Base-by-base conservation (phyloP, 2,113 vertebrate genomes). In the Rutilus rutilus region DNA sequence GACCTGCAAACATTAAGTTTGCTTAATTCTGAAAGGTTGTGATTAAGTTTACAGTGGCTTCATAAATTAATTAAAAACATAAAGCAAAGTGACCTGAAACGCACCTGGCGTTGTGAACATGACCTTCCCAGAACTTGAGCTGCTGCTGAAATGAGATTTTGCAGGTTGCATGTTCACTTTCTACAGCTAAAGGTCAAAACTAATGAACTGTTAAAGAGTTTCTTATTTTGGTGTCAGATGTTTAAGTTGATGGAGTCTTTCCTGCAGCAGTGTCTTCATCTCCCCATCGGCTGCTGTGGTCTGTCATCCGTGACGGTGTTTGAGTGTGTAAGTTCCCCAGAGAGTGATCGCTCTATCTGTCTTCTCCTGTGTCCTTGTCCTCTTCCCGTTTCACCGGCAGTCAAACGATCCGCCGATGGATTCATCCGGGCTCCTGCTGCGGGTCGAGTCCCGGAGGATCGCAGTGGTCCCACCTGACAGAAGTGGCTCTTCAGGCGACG, bases 281-380 rank as follows among this genome's bases (percentile, higher is more conserved):
- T 60, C 12, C 19, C 25, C 33, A 42, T 60, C 54, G 7, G 54
- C 33, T 6, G 2, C 17, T 82, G 62, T 33, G 60, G 15, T 67
- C 33, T 52, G 79, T 65, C 78, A 80, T 25, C 12, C 15, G n/a
- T 80, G 78, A 64, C 3, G 2, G 19, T 80, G 54, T 80, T n/a
- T 19, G 75, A 57, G 50, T 57, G n/a, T 60, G 30, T 60, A 14
- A 59, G 21, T 80, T 64, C 78, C 57, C 52, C 4, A 25, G 78
- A 64, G 78, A 80, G 59, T 3, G 14, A 45, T 15, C 0, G 36
- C 57, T 81, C 54, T 30, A 25, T 47, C 73, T 10, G 39, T 75
- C 71, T n/a, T 75, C 73, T 3, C 17, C 14, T 42, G 15, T 54
- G 50, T 50, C 23, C 45, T 14, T 1, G 39, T 73, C 5, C 1